These are phyloP conservation scores for Drosophila sordidapex DNA, from an alignment of 2,888 invertebrate genomes.

Conservation along the genomic window DNA sequence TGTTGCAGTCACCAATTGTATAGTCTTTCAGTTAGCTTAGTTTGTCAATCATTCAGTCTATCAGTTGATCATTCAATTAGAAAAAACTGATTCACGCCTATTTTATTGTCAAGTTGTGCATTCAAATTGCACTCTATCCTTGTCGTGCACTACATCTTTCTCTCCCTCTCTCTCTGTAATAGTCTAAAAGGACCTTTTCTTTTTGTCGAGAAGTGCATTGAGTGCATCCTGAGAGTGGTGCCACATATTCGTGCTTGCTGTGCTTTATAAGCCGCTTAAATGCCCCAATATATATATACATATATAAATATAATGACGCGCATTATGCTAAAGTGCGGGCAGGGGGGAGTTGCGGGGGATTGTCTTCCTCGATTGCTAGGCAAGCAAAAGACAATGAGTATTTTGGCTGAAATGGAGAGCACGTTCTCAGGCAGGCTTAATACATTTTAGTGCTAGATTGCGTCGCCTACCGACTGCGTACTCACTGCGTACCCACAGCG, in stretches of 20 bases:
- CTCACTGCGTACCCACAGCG: background rate
- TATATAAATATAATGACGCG: slow-evolving; percentile 57
- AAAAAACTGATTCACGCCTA: too few species aligned
- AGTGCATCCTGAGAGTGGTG: slow-evolving; percentile 21
- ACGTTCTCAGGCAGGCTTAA: slow-evolving; percentile 48
- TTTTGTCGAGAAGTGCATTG: background rate
- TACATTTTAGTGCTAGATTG: slow-evolving; percentile 52
- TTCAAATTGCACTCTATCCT: background rate
- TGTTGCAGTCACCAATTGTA: background rate
- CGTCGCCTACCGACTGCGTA: background rate
- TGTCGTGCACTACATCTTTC: too few species aligned
- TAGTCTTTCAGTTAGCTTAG: background rate
- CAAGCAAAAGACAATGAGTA: slow-evolving; percentile 35
- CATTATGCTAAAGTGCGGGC: background rate
- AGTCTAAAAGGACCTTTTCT: background rate
- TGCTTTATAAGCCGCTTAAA: slow-evolving; percentile 48
- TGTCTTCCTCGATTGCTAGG: slow-evolving; percentile 12
- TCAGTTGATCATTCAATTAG: background rate
- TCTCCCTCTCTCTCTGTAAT: background rate
- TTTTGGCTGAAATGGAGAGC: slow-evolving; percentile 26
- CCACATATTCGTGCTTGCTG: slow-evolving; percentile 41
- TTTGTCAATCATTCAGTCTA: background rate
- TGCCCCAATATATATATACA: slow-evolving; percentile 37
- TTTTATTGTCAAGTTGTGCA: background rate
- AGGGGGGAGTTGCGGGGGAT: background rate